Conservation (phyloP, 2,888 invertebrate species). For the Hyles lineata region DNA sequence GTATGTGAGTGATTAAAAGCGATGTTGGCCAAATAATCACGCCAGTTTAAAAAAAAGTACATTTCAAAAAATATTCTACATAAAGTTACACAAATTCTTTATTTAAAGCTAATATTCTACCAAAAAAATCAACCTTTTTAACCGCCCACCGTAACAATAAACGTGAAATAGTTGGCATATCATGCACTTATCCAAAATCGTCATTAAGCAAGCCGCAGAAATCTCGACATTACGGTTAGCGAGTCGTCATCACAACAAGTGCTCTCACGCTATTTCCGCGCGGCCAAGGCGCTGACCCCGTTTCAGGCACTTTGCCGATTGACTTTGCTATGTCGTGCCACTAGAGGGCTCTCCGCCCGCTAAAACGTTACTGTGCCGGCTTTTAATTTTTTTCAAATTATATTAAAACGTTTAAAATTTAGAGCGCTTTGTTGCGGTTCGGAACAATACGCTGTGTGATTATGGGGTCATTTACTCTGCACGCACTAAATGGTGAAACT, state of each 20-base stretch:
- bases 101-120: not conserved
- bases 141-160: not conserved
- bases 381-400: conserved; percentile 28
- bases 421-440: not conserved
- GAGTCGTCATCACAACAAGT: conserved; percentile 42
- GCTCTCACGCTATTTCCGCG: conserved; percentile 39
- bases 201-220: conserved; percentile 24
- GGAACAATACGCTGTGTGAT: not conserved
- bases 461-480: not conserved
- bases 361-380: conserved; percentile 30
- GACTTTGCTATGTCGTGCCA: conserved; percentile 43
- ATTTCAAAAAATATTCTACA: no score
- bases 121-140: not conserved
- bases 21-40: no score
- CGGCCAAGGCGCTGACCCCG: conserved; percentile 41
- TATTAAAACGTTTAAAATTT: conserved; percentile 19
- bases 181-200: conserved; percentile 16
- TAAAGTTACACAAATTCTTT: no score
- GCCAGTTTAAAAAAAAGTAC: no score
- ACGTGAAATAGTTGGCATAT: conserved; percentile 4
- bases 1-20: no score
- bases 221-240: conserved; percentile 26
- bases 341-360: conserved; percentile 29
- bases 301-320: conserved; percentile 58
- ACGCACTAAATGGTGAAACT: not conserved